Evolutionary conservation across 2,113 vertebrate genomes (phyloP), one percentile per base, ranked within the genome.

Genomic region (Mus pahari): DNA sequence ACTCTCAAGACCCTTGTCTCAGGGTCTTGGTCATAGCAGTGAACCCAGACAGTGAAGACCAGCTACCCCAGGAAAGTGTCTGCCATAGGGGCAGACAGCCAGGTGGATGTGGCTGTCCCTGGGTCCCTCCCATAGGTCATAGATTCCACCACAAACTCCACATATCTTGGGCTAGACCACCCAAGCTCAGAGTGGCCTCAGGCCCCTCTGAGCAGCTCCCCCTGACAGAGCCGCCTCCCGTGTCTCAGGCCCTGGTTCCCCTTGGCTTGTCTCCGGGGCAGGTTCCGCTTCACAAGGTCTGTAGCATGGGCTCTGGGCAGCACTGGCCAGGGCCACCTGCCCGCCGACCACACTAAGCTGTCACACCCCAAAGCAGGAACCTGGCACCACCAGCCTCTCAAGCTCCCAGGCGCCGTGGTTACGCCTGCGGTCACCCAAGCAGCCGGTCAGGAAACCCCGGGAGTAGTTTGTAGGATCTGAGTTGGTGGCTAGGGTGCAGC

Each of bases 281-380:
- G 62, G 62, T 78, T 81, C 77, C 24, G 48, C 48, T 75, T 53
- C 88, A 2, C 0, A 11, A 26, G 78, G n/a, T 86, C 39, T 55
- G 55, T 58, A 96, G 45, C 28, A 36, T 8, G 60, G 87, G 86
- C 73, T 74, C 74, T 26, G n/a, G 73, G 73, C 73, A 48, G 89
- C 0, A 4, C 71, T 17, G 53, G 2, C 42, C 13, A 0, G 48
- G 68, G 74, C 48, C 33, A 19, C 93, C 86, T 83, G 70, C 92
- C 94, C 10, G 0, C 71, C 97, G 87, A 92, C 97, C 96, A 92
- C 96, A 96, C 95, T 62, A 42, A 0, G 50, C 92, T 89, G 75
- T 93, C 94, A 94, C 62, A 93, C 77, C 70, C 96, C 94, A 90
- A 94, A 97, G 97, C 90, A 98, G 97, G 97, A 97, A 97, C 97